These are phyloP conservation scores for Caerostris extrusa DNA, from an alignment of 1,140 invertebrate genomes.

Conservation along the genomic window DNA sequence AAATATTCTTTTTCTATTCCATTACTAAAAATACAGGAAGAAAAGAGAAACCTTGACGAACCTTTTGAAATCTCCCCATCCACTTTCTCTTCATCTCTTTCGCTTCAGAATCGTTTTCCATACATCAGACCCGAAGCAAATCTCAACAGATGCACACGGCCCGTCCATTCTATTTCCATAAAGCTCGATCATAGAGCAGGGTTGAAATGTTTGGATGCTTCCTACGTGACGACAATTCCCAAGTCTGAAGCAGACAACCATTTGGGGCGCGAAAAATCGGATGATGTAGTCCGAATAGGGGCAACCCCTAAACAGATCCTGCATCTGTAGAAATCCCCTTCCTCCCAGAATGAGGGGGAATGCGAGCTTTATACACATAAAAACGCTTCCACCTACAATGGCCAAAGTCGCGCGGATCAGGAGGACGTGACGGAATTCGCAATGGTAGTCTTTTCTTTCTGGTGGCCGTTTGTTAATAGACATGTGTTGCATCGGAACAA, in stretches of 20 bases:
- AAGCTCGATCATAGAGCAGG: slow-evolving; percentile 17
- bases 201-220: neutral
- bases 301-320: neutral
- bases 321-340: slow-evolving; percentile 26
- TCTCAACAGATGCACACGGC: neutral
- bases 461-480: neutral
- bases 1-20: too few species aligned
- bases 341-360: neutral
- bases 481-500: neutral
- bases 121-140: neutral
- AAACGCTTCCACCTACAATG: neutral
- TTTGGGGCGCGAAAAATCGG: neutral
- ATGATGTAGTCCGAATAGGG: slow-evolving; percentile 48
- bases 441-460: slow-evolving; percentile 16
- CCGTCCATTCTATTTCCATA: slow-evolving; percentile 15
- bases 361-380: neutral
- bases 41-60: too few species aligned
- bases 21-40: too few species aligned
- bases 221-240: slow-evolving; percentile 32
- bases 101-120: neutral
- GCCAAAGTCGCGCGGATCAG: neutral
- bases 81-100: too few species aligned
- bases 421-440: slow-evolving; percentile 13
- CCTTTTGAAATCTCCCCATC: too few species aligned
- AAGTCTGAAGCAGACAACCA: neutral